phyloP scores from a whole-genome alignment of 2,113 vertebrate species.

The Pangasianodon hypophthalmus region DNA sequence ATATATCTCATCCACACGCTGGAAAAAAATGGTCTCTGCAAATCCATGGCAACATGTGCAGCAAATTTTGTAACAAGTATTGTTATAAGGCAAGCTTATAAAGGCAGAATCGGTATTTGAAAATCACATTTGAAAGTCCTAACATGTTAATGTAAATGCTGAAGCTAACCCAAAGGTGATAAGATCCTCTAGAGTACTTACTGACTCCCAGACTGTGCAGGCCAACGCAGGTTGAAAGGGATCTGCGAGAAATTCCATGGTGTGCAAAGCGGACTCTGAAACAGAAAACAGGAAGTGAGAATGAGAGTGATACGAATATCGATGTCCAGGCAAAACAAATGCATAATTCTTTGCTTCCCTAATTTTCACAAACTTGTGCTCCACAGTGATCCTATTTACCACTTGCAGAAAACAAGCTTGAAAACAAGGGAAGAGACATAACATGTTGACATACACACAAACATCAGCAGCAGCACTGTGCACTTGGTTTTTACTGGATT shows the following conservation, averaged over 20 bases:
- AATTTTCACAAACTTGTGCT: not conserved
- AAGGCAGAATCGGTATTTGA: not conserved
- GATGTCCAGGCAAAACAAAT: not conserved
- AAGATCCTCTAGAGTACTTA: conserved; percentile 39
- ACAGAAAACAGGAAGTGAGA: not conserved
- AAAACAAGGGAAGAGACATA: not conserved
- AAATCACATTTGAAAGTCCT: not conserved
- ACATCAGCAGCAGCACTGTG: not conserved
- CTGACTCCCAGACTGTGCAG: conserved; percentile 42
- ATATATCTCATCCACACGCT: not conserved
- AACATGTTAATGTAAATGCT: not conserved
- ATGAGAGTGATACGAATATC: not conserved
- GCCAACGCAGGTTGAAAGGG: conserved; percentile 8
- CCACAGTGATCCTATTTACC: not conserved
- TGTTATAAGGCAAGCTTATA: not conserved
- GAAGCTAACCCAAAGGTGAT: not conserved
- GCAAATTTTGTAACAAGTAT: not conserved
- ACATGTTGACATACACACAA: not conserved
- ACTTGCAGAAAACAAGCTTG: not conserved
- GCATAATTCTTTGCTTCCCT: not conserved
- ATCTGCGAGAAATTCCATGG: conserved; percentile 44
- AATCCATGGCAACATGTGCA: not conserved
- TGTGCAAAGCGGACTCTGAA: conserved; percentile 48
- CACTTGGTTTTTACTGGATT: not conserved
- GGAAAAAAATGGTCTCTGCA: not conserved